Evolutionary conservation across 2,113 vertebrate species (phyloP), one percentile per base, ranked within the genome.

Genomic region (Phyllopteryx taeniolatus): DNA sequence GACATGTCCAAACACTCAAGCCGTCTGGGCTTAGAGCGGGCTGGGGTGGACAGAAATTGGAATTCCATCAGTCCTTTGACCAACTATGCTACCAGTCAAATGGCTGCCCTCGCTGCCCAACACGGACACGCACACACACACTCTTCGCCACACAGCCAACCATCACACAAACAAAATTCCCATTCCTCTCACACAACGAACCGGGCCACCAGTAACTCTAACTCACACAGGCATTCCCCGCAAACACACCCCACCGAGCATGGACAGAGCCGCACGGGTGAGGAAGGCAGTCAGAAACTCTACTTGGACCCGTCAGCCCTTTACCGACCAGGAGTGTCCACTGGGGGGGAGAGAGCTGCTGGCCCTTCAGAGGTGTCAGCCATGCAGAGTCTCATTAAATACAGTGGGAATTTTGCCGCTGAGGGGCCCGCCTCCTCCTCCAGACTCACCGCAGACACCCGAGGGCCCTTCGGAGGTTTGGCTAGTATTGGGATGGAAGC

Each of bases 361-460:
- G 91, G 93, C 31, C 68, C 91, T 0, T 78, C 93, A 0, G 96
- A 98, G 79, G 94, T 95, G 2, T 99, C 96, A 0, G 96, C 98
- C 86, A 99, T 99, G 97, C 97, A 98, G 88, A 98, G 95, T 83
- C 94, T 99, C 67, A 98, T 99, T 83, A 97, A 97, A 60, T 99
- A 99, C 91, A 99, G 96, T 0, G 98, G 98, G 14, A 97, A 94
- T 90, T 98, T 99, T 61, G 90, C 95, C 1, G 92, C 95, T 0
- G 97, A 98, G 62, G 79, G 79, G 5, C 85, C 94, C 0, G 64
- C 89, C 6, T 82, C 89, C 10, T 84, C 89, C 0, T 90, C 95
- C 0, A 93, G 95, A 81, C 93, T 93, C 7, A 87, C 91, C 0
- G 64, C 82, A 0, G 96, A 95, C 19, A 93, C 92, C 84, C 93